A percentile compares a stretch with the other conserved stretches of the same genome.
Conservation (phyloP, 2,888 invertebrate species). For the Pyrgus malvae region DNA sequence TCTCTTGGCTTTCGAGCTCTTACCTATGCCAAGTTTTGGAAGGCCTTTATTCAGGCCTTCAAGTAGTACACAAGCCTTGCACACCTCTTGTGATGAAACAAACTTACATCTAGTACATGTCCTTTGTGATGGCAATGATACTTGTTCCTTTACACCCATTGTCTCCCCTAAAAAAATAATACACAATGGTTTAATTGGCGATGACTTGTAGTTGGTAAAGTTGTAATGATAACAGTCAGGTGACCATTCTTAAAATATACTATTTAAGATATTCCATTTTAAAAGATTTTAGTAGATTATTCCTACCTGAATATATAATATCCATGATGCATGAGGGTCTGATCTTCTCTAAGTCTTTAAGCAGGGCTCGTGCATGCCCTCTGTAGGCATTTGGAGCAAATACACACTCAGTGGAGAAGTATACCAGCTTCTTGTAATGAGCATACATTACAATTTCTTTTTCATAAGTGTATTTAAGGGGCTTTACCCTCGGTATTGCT, state of each 20-base stretch:
- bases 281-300: background rate
- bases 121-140: constrained; percentile 90
- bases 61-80: constrained; percentile 97
- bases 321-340: constrained; percentile 96
- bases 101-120: constrained; percentile 94
- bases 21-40: constrained; percentile 94
- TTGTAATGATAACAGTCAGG: no score
- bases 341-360: constrained; percentile 97
- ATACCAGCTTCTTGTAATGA: constrained; percentile 96
- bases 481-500: constrained; percentile 95
- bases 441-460: constrained; percentile 99
- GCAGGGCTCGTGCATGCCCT: constrained; percentile 93
- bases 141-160: constrained; percentile 89
- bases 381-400: constrained; percentile 99
- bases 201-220: no score
- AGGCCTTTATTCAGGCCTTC: constrained; percentile 97
- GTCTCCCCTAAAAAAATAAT: constrained; percentile 89
- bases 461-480: constrained; percentile 98
- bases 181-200: no score
- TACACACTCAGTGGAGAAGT: constrained; percentile 99
- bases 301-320: constrained; percentile 92
- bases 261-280: no score
- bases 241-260: no score
- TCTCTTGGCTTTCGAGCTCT: constrained; percentile 89
- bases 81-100: constrained; percentile 95